Conservation (phyloP, 2,797 vertebrate species). For the Iguana delicatissima region DNA sequence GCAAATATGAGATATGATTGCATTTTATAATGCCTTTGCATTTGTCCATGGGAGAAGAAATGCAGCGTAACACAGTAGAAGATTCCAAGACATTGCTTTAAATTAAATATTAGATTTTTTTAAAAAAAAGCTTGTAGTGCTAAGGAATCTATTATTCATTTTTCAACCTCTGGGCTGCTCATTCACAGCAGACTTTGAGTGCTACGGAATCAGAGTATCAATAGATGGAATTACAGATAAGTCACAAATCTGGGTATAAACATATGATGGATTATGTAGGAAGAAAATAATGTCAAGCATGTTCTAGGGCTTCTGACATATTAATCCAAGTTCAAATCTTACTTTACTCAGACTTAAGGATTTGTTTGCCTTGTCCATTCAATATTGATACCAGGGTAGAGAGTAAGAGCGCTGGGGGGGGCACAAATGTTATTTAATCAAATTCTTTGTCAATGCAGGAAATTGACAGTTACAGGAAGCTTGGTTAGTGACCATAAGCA, state of each 20-base stretch:
- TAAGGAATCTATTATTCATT: background rate
- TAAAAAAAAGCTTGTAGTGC: background rate
- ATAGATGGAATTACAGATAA: background rate
- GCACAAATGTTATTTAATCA: too few species aligned
- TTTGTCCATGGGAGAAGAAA: background rate
- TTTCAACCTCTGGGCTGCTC: background rate
- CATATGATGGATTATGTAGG: background rate
- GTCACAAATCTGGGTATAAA: background rate
- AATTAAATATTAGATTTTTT: slow-evolving; percentile 7
- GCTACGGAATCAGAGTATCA: background rate
- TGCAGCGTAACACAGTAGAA: background rate
- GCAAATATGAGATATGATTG: background rate
- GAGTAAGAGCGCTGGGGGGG: too few species aligned
- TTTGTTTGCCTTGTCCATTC: too few species aligned
- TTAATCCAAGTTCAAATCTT: background rate
- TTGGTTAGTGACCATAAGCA: too few species aligned
- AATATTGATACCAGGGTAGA: too few species aligned
- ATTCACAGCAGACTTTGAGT: background rate
- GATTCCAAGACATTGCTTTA: background rate
- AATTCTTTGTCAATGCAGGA: too few species aligned
- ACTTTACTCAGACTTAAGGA: background rate
- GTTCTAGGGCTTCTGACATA: background rate
- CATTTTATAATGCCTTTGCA: background rate
- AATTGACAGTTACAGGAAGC: too few species aligned
- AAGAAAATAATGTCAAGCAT: background rate